phyloP scores from a whole-genome alignment of 2,113 vertebrate species.

The Cynopterus brachyotis region DNA sequence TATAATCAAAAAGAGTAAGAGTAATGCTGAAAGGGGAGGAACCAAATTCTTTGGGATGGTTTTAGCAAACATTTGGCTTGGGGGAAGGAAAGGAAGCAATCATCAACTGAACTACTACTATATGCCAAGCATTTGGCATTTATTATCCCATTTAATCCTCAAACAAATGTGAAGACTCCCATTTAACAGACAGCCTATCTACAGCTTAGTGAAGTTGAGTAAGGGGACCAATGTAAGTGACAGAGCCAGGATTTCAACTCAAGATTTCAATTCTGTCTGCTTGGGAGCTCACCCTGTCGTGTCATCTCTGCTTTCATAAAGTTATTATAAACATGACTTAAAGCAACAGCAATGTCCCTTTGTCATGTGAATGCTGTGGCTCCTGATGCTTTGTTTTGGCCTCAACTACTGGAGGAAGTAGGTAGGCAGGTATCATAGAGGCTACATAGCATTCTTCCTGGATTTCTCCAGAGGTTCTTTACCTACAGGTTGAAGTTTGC shows the following conservation, averaged over 20 bases:
- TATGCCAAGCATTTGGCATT: background rate
- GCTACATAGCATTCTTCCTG: background rate
- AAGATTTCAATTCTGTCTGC: background rate
- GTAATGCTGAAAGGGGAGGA: background rate
- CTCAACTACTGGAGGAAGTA: background rate
- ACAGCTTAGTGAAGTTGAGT: background rate
- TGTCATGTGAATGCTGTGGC: background rate
- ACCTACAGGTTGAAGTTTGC: background rate
- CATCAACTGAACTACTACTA: background rate
- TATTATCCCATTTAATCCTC: background rate
- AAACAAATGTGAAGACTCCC: background rate
- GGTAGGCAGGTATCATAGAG: background rate
- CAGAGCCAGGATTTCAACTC: background rate
- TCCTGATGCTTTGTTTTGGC: background rate
- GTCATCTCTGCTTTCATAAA: background rate
- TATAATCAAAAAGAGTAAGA: background rate
- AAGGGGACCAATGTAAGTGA: background rate
- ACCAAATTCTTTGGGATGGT: background rate
- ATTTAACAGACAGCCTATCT: background rate
- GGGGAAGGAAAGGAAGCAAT: background rate
- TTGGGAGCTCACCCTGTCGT: background rate
- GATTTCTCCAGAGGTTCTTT: background rate
- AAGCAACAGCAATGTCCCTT: background rate
- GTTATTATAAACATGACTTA: background rate
- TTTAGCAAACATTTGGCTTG: slow-evolving; percentile 8